Evolutionary conservation across 2,113 vertebrate genomes (phyloP).

Genomic region (Camelus dromedarius): DNA sequence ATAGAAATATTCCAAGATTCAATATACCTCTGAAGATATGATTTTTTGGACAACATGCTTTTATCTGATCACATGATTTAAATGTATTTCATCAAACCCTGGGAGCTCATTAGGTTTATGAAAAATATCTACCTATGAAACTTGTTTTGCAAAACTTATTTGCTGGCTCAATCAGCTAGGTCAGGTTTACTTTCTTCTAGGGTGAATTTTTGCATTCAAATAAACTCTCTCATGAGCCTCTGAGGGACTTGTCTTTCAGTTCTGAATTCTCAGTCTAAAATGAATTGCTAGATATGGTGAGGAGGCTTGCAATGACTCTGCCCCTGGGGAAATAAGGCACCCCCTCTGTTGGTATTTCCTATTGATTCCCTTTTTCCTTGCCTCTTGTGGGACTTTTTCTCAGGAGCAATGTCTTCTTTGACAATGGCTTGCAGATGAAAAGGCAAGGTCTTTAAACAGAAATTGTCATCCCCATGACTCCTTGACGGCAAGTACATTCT

Average conservation of each 20-base stretch:
- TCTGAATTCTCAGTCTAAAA: slow-evolving; percentile 30
- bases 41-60: slow-evolving; percentile 8
- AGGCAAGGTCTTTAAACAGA: slow-evolving; percentile 20
- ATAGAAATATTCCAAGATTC: not conserved
- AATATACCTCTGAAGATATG: not conserved
- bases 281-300: not conserved
- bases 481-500: not conserved
- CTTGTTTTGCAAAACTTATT: slow-evolving; percentile 35
- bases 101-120: not conserved
- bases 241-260: not conserved
- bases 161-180: not conserved
- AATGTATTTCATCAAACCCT: slow-evolving; percentile 18
- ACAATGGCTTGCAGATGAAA: slow-evolving; percentile 48
- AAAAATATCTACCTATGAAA: not conserved
- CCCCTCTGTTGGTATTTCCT: not conserved
- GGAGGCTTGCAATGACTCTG: not conserved
- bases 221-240: not conserved
- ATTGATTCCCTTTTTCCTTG: slow-evolving; percentile 46
- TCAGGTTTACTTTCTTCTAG: slow-evolving; percentile 25
- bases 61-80: slow-evolving; percentile 28
- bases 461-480: not conserved
- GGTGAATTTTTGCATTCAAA: slow-evolving; percentile 16
- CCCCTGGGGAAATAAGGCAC: not conserved
- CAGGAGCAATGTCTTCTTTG: not conserved
- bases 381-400: not conserved